phyloP scores from a whole-genome alignment of 2,888 invertebrate species.

The Mycalesis mineus region DNA sequence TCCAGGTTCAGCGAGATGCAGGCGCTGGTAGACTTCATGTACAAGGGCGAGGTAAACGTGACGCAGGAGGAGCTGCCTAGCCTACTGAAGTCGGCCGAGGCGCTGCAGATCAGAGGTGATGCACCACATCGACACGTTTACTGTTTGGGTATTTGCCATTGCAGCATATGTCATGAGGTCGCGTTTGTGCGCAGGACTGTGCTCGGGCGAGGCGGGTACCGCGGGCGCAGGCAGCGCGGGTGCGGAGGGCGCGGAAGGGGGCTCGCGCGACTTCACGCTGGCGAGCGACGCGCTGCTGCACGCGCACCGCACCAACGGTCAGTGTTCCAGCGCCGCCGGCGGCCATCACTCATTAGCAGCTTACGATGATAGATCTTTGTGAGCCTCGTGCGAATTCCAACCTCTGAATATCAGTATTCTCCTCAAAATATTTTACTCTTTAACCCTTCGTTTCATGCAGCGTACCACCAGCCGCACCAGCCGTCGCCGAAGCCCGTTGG shows the following conservation, averaged over 20 bases:
- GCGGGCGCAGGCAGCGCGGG: constrained; percentile 51
- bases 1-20: constrained; percentile 88
- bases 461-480: neutral
- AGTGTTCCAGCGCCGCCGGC: neutral
- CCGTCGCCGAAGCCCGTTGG: neutral
- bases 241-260: constrained; percentile 51
- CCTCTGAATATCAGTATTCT: no score
- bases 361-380: no score
- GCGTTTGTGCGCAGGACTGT: constrained; percentile 52
- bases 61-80: constrained; percentile 90
- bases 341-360: no score
- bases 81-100: constrained; percentile 89
- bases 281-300: constrained; percentile 8
- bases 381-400: no score
- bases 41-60: constrained; percentile 92
- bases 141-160: no score
- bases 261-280: constrained; percentile 29
- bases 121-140: no score
- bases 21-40: constrained; percentile 93
- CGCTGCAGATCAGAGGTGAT: constrained; percentile 87
- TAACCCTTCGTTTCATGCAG: neutral
- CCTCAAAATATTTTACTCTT: no score
- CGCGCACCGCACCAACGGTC: constrained; percentile 3
- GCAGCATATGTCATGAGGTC: no score
- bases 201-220: constrained; percentile 80